Evolutionary conservation across 1,140 invertebrate species (phyloP).

Genomic region (Centruroides vittatus): DNA sequence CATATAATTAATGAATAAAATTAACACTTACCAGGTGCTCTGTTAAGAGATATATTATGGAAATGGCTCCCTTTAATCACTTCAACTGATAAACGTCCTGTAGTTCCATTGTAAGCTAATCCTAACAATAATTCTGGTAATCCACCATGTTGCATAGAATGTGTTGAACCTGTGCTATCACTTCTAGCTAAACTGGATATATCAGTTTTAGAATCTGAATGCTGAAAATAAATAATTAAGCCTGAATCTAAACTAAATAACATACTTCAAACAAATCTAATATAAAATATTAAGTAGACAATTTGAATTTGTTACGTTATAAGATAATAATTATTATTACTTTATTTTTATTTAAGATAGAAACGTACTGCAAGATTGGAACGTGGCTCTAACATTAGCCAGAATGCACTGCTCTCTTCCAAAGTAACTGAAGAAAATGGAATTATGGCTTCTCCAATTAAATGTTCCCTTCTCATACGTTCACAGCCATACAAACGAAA

Average conservation of each 20-base stretch:
- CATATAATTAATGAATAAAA: background rate
- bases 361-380: slow-evolving; percentile 57
- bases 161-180: slow-evolving; percentile 81
- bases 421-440: slow-evolving; percentile 75
- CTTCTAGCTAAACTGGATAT: slow-evolving; percentile 65
- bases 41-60: slow-evolving; percentile 41
- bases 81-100: slow-evolving; percentile 79
- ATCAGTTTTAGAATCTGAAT: slow-evolving; percentile 31
- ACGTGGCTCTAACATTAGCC: slow-evolving; percentile 69
- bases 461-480: slow-evolving; percentile 69
- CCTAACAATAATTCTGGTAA: slow-evolving; percentile 78
- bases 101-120: slow-evolving; percentile 81
- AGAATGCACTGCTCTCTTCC: slow-evolving; percentile 70
- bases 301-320: background rate
- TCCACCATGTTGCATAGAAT: slow-evolving; percentile 76
- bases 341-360: background rate
- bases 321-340: too few species aligned
- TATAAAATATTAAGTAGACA: background rate
- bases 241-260: background rate
- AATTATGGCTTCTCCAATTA: slow-evolving; percentile 79
- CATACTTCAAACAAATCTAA: background rate
- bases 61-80: slow-evolving; percentile 89
- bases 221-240: slow-evolving; percentile 18
- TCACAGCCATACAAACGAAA: slow-evolving; percentile 82
- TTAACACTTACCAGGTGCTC: slow-evolving; percentile 24